phyloP scores from a whole-genome alignment of 2,797 vertebrate species.

The Hippoglossus hippoglossus region DNA sequence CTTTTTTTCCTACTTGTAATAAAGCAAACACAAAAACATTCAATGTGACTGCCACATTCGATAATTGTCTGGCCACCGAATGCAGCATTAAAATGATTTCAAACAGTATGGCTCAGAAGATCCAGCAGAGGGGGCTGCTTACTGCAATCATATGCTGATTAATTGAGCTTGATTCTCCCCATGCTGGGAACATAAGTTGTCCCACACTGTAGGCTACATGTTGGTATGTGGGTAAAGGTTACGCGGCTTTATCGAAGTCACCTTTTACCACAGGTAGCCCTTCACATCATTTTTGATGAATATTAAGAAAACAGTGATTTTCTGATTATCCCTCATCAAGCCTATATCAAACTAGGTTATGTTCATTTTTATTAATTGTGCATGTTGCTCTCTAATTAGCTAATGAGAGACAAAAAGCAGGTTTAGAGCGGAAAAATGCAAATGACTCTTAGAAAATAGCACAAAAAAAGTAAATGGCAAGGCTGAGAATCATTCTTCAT shows the following conservation, averaged over 20 bases:
- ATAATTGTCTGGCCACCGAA: slow-evolving; percentile 70
- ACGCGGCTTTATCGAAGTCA: slow-evolving; percentile 80
- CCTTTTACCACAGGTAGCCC: slow-evolving; percentile 81
- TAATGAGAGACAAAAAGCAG: slow-evolving; percentile 84
- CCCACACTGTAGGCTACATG: slow-evolving; percentile 84
- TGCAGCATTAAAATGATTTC: slow-evolving; percentile 73
- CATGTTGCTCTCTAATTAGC: slow-evolving; percentile 83
- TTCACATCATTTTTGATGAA: slow-evolving; percentile 79
- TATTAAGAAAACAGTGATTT: slow-evolving; percentile 79
- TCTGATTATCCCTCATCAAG: slow-evolving; percentile 81
- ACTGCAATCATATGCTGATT: slow-evolving; percentile 87
- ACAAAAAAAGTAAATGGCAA: slow-evolving; percentile 86
- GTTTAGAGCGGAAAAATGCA: slow-evolving; percentile 84
- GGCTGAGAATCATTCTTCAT: slow-evolving; percentile 86
- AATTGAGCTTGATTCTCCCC: slow-evolving; percentile 86
- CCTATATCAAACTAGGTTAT: slow-evolving; percentile 83
- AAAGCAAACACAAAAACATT: slow-evolving; percentile 54
- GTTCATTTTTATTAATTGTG: slow-evolving; percentile 85
- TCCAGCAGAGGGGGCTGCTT: slow-evolving; percentile 87
- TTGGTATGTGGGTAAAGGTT: slow-evolving; percentile 85
- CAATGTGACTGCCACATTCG: slow-evolving; percentile 51
- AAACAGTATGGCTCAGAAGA: slow-evolving; percentile 80
- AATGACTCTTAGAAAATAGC: slow-evolving; percentile 85
- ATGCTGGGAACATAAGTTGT: slow-evolving; percentile 86
- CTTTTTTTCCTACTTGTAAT: slow-evolving; percentile 37